Evolutionary conservation across 2,888 invertebrate species (phyloP), one percentile per base, ranked within the genome.

Genomic region (Hemicrepidius hirtus): DNA sequence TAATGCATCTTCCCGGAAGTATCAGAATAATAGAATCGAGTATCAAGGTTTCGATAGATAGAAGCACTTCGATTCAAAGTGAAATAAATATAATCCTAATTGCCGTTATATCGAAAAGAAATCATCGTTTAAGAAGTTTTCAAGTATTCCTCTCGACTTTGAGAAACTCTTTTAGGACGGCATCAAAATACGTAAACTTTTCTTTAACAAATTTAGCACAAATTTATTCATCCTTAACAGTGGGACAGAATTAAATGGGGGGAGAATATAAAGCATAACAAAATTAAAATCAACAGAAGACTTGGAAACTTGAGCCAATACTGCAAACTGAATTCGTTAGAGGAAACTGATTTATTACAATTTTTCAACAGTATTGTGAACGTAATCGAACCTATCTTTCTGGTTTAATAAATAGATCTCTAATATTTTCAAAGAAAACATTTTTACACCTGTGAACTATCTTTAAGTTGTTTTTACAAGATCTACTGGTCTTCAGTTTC

Each of bases 151-250:
- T 4, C 16, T 55, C n/a, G 35, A 55, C 55, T 55, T 35, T 55
- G 13, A 16, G 55, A 35, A 50, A 55, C 55, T 55, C 53, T 68
- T 62, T 68, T 53, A 50, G 44, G 50, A 62, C 40, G 62, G 20
- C 20, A 60, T 46, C 21, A 68, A 67, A 67, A 67, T 67, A 67
- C 59, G 35, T 20, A 41, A 63, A 68, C 62, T 62, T 46, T 46
- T 50, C 46, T 59, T 50, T 71, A 71, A 67, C 59, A 59, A 65
- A 71, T 49, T 71, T 66, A 66, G n/a, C 50, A 21, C 53, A 71
- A 65, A 71, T 71, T 71, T 71, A 71, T 71, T 66, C 71, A 66
- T 71, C 32, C 66, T 24, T 49, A 59, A 41, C 65, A 71, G 44
- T 60, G 35, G 57, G 64, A 63, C 18, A 66, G 21, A 66, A 66